phyloP scores from a whole-genome alignment of 2,888 invertebrate species.

The Drosophila quinaria region DNA sequence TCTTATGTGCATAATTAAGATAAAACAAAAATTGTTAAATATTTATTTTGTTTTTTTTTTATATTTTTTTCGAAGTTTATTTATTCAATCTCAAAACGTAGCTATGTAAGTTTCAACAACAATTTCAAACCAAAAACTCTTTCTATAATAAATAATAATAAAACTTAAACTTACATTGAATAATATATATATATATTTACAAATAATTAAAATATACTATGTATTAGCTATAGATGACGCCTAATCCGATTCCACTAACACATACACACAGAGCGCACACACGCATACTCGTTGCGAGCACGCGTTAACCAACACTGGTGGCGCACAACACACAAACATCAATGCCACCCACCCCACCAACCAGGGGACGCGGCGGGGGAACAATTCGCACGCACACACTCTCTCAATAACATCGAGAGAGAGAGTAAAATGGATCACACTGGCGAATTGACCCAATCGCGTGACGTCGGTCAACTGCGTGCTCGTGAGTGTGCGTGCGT shows the following conservation, averaged over 20 bases:
- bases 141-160: slow-evolving; percentile 29
- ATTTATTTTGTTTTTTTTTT: not conserved
- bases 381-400: slow-evolving; percentile 41
- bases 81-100: slow-evolving; percentile 23
- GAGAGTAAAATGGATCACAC: slow-evolving; percentile 50
- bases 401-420: slow-evolving; percentile 44
- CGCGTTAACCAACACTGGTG: slow-evolving; percentile 32
- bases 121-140: slow-evolving; percentile 20
- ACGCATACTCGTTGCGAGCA: slow-evolving; percentile 13
- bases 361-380: slow-evolving; percentile 33
- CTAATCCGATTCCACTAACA: slow-evolving; percentile 29
- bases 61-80: not conserved
- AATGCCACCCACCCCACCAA: slow-evolving; percentile 51
- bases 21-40: not conserved
- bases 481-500: slow-evolving; percentile 15
- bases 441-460: slow-evolving; percentile 45
- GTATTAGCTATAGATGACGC: slow-evolving; percentile 44
- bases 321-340: slow-evolving; percentile 46
- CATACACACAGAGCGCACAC: slow-evolving; percentile 12
- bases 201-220: slow-evolving; percentile 25
- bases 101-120: slow-evolving; percentile 44
- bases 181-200: slow-evolving; percentile 35
- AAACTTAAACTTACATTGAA: slow-evolving; percentile 21
- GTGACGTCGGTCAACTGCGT: slow-evolving; percentile 12
- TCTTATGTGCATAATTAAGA: no score